Evolutionary conservation across 2,113 vertebrate genomes (phyloP).

Genomic region (Dasyornis broadbenti): DNA sequence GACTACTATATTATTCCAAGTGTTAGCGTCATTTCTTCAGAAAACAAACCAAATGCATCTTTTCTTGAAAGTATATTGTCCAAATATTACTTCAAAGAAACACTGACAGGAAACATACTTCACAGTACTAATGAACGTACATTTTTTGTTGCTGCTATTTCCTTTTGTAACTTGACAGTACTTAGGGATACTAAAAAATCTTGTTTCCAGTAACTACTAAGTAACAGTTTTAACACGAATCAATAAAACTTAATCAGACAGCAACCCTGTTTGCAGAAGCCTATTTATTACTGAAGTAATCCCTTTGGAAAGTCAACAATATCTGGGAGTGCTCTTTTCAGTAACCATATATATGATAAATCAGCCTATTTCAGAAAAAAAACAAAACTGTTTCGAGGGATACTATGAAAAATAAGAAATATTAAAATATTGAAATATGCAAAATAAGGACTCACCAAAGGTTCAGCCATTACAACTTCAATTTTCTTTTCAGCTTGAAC

Average conservation of each 20-base stretch:
- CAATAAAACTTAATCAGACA: background rate
- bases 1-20: background rate
- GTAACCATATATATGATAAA: background rate
- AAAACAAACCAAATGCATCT: background rate
- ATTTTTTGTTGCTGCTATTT: background rate
- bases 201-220: background rate
- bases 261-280: background rate
- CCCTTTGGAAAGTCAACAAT: background rate
- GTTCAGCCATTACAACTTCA: slow-evolving; percentile 99
- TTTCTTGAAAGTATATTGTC: background rate
- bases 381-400: background rate
- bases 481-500: slow-evolving; percentile 99
- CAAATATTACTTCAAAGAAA: background rate
- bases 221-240: background rate
- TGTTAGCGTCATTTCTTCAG: background rate
- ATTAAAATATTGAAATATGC: too few relatives aligned
- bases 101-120: background rate
- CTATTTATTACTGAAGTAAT: background rate
- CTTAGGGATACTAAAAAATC: background rate
- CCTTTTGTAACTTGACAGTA: background rate
- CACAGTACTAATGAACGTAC: background rate
- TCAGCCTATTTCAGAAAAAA: background rate
- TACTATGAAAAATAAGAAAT: background rate
- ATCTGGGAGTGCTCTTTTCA: background rate
- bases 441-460: slow-evolving; percentile 85